phyloP scores from a whole-genome alignment of 2,888 invertebrate genomes.

The Diadromus collaris region DNA sequence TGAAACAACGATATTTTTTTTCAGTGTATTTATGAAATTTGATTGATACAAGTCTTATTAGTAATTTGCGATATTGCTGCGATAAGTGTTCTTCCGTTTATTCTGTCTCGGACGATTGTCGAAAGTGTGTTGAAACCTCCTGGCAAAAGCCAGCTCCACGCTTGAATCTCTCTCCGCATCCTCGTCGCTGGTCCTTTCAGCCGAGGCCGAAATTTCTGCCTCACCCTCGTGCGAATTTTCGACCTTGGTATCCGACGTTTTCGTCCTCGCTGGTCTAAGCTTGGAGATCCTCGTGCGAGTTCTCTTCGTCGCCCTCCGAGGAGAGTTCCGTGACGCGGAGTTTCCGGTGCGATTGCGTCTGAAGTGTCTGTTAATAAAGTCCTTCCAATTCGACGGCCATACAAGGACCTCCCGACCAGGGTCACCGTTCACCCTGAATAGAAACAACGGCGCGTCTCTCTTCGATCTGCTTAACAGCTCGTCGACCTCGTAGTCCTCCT shows the following conservation, averaged over 20 bases:
- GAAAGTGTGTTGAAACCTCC: neutral
- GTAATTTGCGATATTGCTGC: slow-evolving; percentile 9
- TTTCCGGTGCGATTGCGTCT: slow-evolving; percentile 31
- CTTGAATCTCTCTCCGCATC: slow-evolving; percentile 1
- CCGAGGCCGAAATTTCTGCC: neutral
- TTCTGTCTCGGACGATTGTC: slow-evolving; percentile 20
- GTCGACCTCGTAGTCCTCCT: slow-evolving; percentile 17
- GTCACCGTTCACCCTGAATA: slow-evolving; percentile 46
- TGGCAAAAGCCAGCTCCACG: neutral
- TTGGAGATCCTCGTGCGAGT: slow-evolving; percentile 35
- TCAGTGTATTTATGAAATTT: too few relatives aligned
- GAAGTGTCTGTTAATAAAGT: slow-evolving; percentile 42
- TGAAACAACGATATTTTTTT: too few relatives aligned
- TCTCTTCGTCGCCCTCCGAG: slow-evolving; percentile 10
- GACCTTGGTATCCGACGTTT: neutral
- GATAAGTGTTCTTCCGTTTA: slow-evolving; percentile 9
- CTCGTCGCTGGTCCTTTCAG: neutral
- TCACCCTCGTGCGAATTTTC: neutral
- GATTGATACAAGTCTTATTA: slow-evolving; percentile 7
- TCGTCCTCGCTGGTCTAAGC: neutral
- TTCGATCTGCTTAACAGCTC: slow-evolving; percentile 41
- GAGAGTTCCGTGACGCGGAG: neutral
- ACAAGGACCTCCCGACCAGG: slow-evolving; percentile 37
- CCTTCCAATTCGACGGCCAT: slow-evolving; percentile 56
- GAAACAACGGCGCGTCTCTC: slow-evolving; percentile 51